phyloP scores from a whole-genome alignment of 2,113 vertebrate genomes.

The Pipra filicauda region DNA sequence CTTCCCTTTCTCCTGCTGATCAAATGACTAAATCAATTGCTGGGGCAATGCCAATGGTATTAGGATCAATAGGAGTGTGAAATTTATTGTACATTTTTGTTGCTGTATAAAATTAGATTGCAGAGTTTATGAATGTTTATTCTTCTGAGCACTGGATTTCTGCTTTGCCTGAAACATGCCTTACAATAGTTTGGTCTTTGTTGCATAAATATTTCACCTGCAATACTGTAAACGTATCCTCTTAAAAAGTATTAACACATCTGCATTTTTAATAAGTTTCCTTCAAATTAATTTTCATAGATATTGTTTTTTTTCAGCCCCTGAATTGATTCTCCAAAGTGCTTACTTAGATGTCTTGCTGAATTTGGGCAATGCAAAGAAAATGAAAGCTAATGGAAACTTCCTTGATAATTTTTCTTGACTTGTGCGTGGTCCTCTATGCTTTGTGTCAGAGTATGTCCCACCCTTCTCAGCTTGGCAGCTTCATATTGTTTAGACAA shows the following conservation, averaged over 20 bases:
- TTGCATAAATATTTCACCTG: not conserved
- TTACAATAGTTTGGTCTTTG: slow-evolving; percentile 21
- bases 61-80: slow-evolving; percentile 76
- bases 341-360: not conserved
- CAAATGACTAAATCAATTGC: slow-evolving; percentile 78
- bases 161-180: slow-evolving; percentile 47
- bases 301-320: not conserved
- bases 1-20: slow-evolving; percentile 66
- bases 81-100: slow-evolving; percentile 77
- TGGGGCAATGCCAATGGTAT: slow-evolving; percentile 74
- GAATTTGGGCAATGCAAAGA: not conserved
- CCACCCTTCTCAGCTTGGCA: not conserved
- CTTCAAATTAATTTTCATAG: not conserved
- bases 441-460: not conserved
- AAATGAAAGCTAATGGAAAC: not conserved
- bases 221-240: not conserved
- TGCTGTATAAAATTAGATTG: slow-evolving; percentile 74
- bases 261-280: not conserved
- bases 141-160: slow-evolving; percentile 66
- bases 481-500: not conserved
- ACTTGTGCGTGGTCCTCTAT: fast-evolving
- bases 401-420: not conserved
- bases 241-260: not conserved
- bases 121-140: slow-evolving; percentile 75
- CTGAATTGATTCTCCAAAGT: not conserved